Conservation (phyloP, 2,797 vertebrate species). For the Fistularia tabacaria region DNA sequence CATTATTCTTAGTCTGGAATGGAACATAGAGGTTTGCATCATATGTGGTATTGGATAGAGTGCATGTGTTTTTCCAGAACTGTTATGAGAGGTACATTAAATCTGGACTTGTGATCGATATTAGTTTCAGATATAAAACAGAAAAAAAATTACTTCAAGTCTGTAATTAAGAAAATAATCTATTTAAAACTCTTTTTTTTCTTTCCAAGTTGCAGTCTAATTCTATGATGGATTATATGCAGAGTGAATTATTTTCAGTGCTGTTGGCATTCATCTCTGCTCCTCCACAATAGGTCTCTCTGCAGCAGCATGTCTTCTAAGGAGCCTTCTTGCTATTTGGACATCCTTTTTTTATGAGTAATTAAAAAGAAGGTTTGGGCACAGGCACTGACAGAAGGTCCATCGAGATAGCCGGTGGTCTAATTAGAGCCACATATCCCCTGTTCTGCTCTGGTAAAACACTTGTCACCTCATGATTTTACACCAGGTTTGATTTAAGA, state of each 20-base stretch:
- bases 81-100: neutral
- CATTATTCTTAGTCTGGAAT: neutral
- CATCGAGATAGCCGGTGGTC: constrained; percentile 61
- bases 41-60: neutral
- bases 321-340: constrained; percentile 55
- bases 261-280: constrained; percentile 22
- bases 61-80: constrained; percentile 2
- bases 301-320: constrained; percentile 40
- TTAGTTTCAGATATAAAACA: neutral
- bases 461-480: constrained; percentile 42
- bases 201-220: constrained; percentile 11
- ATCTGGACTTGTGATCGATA: neutral
- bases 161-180: too few species aligned
- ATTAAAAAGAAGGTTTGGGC: constrained; percentile 62
- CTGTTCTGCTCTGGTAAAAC: constrained; percentile 48
- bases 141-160: too few species aligned
- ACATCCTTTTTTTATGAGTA: constrained; percentile 62
- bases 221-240: constrained; percentile 35
- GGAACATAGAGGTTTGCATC: neutral
- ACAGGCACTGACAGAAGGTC: constrained; percentile 58
- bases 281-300: constrained; percentile 44
- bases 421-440: constrained; percentile 68
- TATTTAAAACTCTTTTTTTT: constrained; percentile 4
- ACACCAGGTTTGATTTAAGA: constrained; percentile 45
- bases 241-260: constrained; percentile 17